Conservation (phyloP, 1,140 invertebrate species). For the Cyclargus thomasi region DNA sequence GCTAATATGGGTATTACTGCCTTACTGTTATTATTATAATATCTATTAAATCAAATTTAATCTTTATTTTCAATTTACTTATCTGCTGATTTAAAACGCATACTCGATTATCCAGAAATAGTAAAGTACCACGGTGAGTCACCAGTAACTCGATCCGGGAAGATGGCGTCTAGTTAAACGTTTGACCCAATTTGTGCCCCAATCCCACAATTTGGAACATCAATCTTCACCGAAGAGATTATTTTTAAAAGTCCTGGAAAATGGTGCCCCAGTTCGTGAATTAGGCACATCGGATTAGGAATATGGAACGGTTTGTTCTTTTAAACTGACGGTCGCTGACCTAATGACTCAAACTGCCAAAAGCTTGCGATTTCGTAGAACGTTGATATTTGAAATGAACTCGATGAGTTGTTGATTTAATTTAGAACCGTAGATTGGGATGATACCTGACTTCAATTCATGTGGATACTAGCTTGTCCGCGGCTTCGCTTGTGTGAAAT, state of each 20-base stretch:
- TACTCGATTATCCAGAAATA: background rate
- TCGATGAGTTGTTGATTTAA: background rate
- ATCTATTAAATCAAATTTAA: too few relatives aligned
- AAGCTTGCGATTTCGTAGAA: background rate
- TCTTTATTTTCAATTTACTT: background rate
- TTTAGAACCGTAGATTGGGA: too few relatives aligned
- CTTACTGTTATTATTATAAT: too few relatives aligned
- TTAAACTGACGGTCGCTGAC: background rate
- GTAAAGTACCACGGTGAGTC: conserved; percentile 14
- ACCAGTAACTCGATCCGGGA: conserved; percentile 31
- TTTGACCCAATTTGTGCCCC: conserved; percentile 38
- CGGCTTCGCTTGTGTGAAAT: too few relatives aligned
- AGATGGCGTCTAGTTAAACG: conserved; percentile 26
- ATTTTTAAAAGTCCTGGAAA: conserved; percentile 10
- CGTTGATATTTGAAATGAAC: background rate
- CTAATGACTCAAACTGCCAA: background rate
- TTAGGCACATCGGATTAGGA: background rate
- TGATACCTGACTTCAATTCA: too few relatives aligned
- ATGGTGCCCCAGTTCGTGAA: background rate
- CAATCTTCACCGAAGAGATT: conserved; percentile 10
- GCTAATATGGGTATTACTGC: too few relatives aligned
- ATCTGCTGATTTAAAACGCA: background rate
- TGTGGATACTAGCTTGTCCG: too few relatives aligned
- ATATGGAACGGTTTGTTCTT: background rate
- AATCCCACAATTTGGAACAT: conserved; percentile 45